phyloP scores from a whole-genome alignment of 2,888 invertebrate genomes.

The Rhyacophila evoluta region DNA sequence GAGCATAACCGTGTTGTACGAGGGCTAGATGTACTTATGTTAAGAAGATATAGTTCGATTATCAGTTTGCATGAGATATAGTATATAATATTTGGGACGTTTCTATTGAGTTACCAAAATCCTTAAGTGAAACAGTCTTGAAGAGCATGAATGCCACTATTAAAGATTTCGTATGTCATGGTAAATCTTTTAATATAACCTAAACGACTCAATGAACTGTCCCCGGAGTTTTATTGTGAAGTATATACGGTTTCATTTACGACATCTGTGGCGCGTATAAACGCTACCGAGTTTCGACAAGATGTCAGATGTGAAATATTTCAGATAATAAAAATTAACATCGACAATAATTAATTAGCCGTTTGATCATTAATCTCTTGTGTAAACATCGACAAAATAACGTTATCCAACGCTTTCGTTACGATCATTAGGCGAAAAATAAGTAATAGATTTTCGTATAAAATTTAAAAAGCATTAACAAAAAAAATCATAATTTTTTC shows the following conservation, averaged over 20 bases:
- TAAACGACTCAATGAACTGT: slow-evolving; percentile 17
- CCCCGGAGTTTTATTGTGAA: background rate
- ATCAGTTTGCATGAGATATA: no score
- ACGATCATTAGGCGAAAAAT: no score
- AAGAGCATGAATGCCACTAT: background rate
- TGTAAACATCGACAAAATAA: background rate
- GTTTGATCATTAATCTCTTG: background rate
- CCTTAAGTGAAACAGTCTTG: no score
- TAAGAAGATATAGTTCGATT: no score
- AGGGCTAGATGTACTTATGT: no score
- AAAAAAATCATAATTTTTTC: no score
- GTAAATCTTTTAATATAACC: slow-evolving; percentile 9
- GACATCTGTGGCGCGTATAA: slow-evolving; percentile 6
- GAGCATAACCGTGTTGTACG: no score
- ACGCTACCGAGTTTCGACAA: background rate
- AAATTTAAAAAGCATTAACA: no score
- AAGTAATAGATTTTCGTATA: no score
- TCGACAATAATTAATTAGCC: background rate
- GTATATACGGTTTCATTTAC: background rate
- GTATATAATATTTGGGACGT: no score
- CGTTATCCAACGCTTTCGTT: no score
- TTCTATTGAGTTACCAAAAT: no score
- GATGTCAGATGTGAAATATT: background rate
- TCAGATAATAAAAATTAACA: background rate
- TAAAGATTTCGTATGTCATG: slow-evolving; percentile 14